Percentiles rank a stretch among this genome's conserved stretches.
phyloP scores from a whole-genome alignment of 2,888 invertebrate species.

The Orchesella flavescens region DNA sequence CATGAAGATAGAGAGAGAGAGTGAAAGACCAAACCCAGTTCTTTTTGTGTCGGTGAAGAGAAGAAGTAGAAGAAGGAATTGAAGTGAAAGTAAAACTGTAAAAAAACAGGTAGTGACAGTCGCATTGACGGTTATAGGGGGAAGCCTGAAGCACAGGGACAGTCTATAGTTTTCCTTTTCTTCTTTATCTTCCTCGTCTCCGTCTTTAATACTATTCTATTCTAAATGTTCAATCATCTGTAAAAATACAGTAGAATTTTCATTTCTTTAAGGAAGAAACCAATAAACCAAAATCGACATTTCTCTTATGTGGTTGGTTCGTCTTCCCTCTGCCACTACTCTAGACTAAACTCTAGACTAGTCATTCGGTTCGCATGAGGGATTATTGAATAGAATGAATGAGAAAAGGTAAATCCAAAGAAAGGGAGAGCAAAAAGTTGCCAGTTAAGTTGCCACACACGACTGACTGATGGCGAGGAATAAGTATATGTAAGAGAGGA shows the following conservation, averaged over 20 bases:
- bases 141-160: not conserved
- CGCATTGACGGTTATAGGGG: not conserved
- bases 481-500: not conserved
- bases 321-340: not conserved
- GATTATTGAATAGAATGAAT: no score
- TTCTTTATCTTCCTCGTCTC: not conserved
- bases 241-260: conserved; percentile 50
- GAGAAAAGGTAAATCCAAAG: no score
- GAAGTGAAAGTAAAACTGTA: conserved; percentile 25
- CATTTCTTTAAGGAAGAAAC: conserved; percentile 23
- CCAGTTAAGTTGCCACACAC: no score
- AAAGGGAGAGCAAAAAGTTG: no score
- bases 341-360: no score
- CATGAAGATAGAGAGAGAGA: not conserved
- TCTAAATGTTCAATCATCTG: conserved; percentile 40
- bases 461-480: no score
- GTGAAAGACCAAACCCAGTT: not conserved
- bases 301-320: conserved; percentile 23
- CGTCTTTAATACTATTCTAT: conserved; percentile 25
- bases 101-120: conserved; percentile 36
- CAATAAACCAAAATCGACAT: conserved; percentile 56
- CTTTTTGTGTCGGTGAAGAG: not conserved
- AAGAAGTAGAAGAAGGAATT: conserved; percentile 12
- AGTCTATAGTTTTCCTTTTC: conserved; percentile 8
- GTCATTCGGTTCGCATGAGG: no score